A percentile compares a stretch with the other conserved stretches of the same genome.
Conservation (phyloP, 2,888 invertebrate genomes). For the Branchellion lobata region DNA sequence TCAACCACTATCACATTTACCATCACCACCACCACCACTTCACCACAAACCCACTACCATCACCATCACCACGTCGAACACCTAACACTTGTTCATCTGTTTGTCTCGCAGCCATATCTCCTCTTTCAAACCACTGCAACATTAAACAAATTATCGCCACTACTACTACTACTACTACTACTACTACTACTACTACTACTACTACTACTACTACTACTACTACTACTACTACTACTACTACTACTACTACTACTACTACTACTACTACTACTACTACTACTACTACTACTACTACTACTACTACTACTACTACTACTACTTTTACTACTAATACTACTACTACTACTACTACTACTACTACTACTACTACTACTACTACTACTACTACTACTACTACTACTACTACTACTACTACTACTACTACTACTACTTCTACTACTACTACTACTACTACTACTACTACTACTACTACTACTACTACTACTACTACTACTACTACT, state of each 20-base stretch:
- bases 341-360: background rate
- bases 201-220: too few relatives aligned
- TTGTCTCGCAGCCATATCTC: background rate
- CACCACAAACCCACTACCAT: too few relatives aligned
- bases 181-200: too few relatives aligned
- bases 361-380: background rate
- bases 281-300: background rate
- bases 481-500: constrained; percentile 32
- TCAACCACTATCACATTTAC: too few relatives aligned
- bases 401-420: background rate
- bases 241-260: too few relatives aligned
- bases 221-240: too few relatives aligned
- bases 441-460: constrained; percentile 14
- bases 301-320: background rate
- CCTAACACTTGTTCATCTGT: too few relatives aligned
- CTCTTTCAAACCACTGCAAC: constrained; percentile 1
- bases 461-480: constrained; percentile 33
- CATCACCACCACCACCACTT: too few relatives aligned
- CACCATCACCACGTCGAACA: too few relatives aligned
- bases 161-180: too few relatives aligned
- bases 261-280: too few relatives aligned
- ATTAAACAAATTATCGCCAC: background rate
- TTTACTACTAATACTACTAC: background rate
- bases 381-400: background rate
- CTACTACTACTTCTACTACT: background rate